Conservation (phyloP, 2,113 vertebrate species). For the Odontophorus gujanensis region DNA sequence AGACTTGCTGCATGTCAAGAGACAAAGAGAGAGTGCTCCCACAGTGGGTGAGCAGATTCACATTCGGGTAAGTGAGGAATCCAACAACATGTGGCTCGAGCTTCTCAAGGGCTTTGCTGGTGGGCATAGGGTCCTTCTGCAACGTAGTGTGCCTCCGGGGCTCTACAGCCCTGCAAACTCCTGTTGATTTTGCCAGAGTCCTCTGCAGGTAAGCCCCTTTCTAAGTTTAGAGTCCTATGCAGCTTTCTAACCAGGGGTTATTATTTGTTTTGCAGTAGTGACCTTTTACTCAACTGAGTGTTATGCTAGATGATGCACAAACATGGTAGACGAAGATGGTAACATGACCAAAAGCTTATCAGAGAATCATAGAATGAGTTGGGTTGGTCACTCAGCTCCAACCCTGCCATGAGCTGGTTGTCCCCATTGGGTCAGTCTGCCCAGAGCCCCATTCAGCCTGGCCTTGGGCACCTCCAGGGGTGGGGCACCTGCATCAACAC, state of each 20-base stretch:
- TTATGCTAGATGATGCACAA: neutral
- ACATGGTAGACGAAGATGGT: neutral
- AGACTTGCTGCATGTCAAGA: conserved; percentile 85
- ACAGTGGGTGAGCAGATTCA: conserved; percentile 86
- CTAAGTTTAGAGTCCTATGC: neutral
- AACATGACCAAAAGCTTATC: neutral
- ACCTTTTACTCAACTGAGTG: rapidly evolving
- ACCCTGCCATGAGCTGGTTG: neutral
- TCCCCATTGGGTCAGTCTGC: neutral
- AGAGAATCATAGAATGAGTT: neutral
- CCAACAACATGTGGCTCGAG: rapidly evolving
- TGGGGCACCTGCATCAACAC: neutral
- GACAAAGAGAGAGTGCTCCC: conserved; percentile 80
- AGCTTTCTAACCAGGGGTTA: neutral
- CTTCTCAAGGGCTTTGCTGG: neutral
- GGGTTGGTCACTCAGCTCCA: neutral
- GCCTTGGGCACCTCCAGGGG: neutral
- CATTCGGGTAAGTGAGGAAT: conserved; percentile 75
- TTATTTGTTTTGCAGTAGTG: neutral
- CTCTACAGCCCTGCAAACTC: neutral
- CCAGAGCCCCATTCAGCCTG: too few relatives aligned
- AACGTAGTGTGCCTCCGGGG: neutral
- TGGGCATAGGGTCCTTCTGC: neutral
- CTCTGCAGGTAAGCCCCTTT: neutral
- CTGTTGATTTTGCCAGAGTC: neutral